phyloP scores from a whole-genome alignment of 2,888 invertebrate species.

The Drosophila anomalipes region DNA sequence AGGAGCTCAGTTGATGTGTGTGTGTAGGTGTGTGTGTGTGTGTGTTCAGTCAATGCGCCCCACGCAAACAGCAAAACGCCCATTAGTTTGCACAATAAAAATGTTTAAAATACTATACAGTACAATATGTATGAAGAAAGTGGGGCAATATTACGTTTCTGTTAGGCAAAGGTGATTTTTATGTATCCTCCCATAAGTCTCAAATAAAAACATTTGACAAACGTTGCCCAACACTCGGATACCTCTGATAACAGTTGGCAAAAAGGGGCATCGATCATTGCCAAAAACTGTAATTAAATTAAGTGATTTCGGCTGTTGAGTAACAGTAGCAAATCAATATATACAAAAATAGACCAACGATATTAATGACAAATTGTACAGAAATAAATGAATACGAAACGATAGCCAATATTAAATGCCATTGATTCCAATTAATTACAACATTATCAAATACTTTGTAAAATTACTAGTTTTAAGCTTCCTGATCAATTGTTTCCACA shows the following conservation, averaged over 20 bases:
- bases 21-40: conserved; percentile 19
- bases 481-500: not conserved
- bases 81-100: conserved; percentile 76
- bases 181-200: conserved; percentile 3
- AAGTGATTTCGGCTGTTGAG: not conserved
- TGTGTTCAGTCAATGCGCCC: conserved; percentile 45
- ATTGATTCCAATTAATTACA: not conserved
- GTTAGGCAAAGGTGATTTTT: conserved; percentile 7
- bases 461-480: not conserved
- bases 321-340: not conserved
- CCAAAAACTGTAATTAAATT: not conserved
- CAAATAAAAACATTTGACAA: not conserved
- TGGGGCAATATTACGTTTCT: conserved; percentile 26
- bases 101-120: conserved; percentile 71
- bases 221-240: not conserved
- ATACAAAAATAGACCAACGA: not conserved
- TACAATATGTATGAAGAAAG: conserved; percentile 38
- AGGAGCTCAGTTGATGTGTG: conserved; percentile 31
- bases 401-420: not conserved
- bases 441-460: not conserved
- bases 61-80: conserved; percentile 69
- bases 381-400: not conserved
- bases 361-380: not conserved
- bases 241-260: not conserved
- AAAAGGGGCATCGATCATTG: not conserved